Conservation (phyloP, 1,140 invertebrate genomes). For the Philopotamus ludificatus region DNA sequence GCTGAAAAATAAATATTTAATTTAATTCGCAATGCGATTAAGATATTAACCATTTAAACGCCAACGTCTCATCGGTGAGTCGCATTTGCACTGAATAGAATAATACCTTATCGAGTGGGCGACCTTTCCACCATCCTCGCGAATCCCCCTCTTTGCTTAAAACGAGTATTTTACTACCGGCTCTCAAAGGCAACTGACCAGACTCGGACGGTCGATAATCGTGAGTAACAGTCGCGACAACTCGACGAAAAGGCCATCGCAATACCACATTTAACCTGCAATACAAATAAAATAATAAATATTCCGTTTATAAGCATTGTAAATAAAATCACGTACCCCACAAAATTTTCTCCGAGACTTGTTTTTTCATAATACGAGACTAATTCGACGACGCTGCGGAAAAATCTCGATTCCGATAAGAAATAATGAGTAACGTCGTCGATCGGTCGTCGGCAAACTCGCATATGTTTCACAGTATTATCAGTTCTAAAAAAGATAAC, state of each 20-base stretch:
- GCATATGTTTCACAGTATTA: slow-evolving; percentile 88
- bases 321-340: slow-evolving; percentile 58
- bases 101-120: slow-evolving; percentile 51
- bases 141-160: slow-evolving; percentile 55
- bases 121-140: slow-evolving; percentile 55
- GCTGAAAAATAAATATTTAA: slow-evolving; percentile 25
- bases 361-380: slow-evolving; percentile 87
- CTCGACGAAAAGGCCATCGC: slow-evolving; percentile 72
- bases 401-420: slow-evolving; percentile 86
- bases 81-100: too few relatives aligned
- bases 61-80: too few relatives aligned
- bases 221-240: slow-evolving; percentile 72
- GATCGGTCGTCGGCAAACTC: slow-evolving; percentile 64
- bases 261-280: slow-evolving; percentile 69
- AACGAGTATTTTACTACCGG: slow-evolving; percentile 73
- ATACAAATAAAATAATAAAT: slow-evolving; percentile 21
- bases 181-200: slow-evolving; percentile 73
- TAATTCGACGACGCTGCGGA: slow-evolving; percentile 84
- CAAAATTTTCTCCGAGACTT: slow-evolving; percentile 88
- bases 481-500: slow-evolving; percentile 63
- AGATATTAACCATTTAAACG: too few relatives aligned
- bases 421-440: slow-evolving; percentile 67
- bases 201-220: slow-evolving; percentile 72
- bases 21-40: too few relatives aligned
- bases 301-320: background rate